These are phyloP conservation scores for Chloropsis cyanopogon DNA, from an alignment of 2,113 vertebrate genomes.

Conservation along the genomic window DNA sequence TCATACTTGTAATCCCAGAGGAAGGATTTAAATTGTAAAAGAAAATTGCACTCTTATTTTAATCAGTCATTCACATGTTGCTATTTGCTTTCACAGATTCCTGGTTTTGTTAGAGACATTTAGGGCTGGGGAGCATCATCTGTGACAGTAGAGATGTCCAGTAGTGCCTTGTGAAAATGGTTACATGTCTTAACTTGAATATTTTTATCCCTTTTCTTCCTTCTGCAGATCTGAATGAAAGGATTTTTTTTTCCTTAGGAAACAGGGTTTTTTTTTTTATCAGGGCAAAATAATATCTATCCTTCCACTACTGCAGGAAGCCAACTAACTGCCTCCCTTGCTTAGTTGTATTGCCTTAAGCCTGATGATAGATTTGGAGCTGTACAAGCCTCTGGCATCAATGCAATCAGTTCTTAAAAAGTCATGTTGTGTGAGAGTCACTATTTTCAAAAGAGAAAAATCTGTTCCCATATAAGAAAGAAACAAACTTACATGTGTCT, in stretches of 20 bases:
- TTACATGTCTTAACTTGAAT: background rate
- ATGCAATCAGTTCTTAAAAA: background rate
- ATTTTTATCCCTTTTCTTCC: background rate
- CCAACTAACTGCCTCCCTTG: background rate
- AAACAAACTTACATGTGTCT: background rate
- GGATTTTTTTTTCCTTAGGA: background rate
- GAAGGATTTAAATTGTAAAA: background rate
- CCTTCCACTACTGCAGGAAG: background rate
- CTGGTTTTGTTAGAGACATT: background rate
- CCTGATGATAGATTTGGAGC: background rate
- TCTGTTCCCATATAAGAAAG: background rate
- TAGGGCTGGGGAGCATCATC: background rate
- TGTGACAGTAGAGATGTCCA: background rate
- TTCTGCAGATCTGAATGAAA: background rate
- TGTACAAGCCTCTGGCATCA: background rate
- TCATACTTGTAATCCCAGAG: background rate
- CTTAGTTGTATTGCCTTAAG: background rate
- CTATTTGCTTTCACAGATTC: background rate
- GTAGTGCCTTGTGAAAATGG: background rate
- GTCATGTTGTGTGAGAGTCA: background rate
- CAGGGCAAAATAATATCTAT: background rate
- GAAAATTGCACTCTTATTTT: background rate
- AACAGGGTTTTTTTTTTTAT: background rate
- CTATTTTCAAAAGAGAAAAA: background rate
- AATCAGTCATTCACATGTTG: background rate